Base-by-base conservation (phyloP, 2,113 vertebrate species). In the Syrrhaptes paradoxus region DNA sequence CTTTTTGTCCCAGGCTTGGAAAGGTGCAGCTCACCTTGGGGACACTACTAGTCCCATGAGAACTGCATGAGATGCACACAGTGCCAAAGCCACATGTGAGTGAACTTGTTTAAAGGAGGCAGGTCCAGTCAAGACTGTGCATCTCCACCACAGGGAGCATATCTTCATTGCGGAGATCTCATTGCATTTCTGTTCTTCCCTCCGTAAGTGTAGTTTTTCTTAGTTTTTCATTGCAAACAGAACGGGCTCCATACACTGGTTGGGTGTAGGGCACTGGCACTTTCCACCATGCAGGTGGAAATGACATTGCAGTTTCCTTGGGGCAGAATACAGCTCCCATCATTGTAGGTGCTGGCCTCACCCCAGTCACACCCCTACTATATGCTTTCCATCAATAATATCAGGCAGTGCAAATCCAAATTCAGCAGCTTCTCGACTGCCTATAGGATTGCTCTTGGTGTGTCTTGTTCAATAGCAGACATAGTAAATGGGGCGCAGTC, bases 31-130 rank as follows among this genome's bases (percentile, higher is more conserved):
- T 90, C 10, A 1, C 22, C 12, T 43, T 58, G 54, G 28, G 43
- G 54, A 48, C 25, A 13, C 41, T 21, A 4, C 13, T 16, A 32
- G 19, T 58, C 24, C 24, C 55, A 6, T 14, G 46, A 31, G 12
- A 62, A 20, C 1, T 54, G 21, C 32, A 6, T 1, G 0, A 38
- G 41, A 38, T 3, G 0, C 48, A 34, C 7, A 20, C 2, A 22
- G 12, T n/a, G 34, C 26, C 58, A 76, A 75, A 85, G 21, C 21
- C 45, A 26, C 22, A 17, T 13, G 5, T 0, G 2, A 85, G 36
- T 52, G 4, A 70, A 29, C 34, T 49, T 67, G 9, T 80, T 62
- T 36, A 26, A 80, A 88, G 65, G 22, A 41, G n/a, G 20, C 75
- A 76, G 17, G 36, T 66, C 74, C 58, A 57, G 19, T 74, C 62